phyloP scores from a whole-genome alignment of 2,113 vertebrate genomes.

The Zosterops hypoxanthus region DNA sequence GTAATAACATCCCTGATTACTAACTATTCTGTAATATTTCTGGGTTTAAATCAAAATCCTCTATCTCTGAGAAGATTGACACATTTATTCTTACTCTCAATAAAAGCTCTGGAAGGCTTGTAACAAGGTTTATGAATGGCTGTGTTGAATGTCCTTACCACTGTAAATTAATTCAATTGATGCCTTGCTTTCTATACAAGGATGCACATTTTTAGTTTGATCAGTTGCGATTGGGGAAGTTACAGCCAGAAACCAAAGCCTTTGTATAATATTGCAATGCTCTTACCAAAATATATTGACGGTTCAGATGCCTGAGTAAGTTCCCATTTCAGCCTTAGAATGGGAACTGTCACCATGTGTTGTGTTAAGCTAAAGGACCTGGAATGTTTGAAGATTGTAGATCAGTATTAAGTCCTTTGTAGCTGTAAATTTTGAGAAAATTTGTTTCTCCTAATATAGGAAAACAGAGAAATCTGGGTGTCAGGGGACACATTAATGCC shows the following conservation, averaged over 20 bases:
- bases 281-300: not conserved
- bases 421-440: conserved; percentile 65
- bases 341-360: not conserved
- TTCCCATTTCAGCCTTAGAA: conserved; percentile 31
- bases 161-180: not conserved
- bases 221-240: not conserved
- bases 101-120: not conserved
- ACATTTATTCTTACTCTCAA: not conserved
- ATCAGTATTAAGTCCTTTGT: conserved; percentile 37
- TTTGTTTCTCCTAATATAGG: conserved; percentile 56
- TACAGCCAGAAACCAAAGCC: not conserved
- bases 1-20: not conserved
- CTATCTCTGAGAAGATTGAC: not conserved
- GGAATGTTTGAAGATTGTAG: conserved; percentile 35
- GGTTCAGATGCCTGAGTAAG: not conserved
- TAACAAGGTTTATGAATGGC: not conserved
- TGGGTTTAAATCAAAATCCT: conserved; percentile 54
- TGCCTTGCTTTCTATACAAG: not conserved
- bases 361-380: not conserved
- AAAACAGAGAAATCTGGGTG: conserved; percentile 55
- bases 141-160: not conserved
- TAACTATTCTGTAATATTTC: not conserved
- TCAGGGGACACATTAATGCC: conserved; percentile 54
- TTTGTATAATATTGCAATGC: not conserved
- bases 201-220: conserved; percentile 1